A percentile compares a stretch with the other conserved stretches of the same genome.
These are phyloP conservation scores for Sciurus vulgaris DNA, from an alignment of 2,797 vertebrate genomes.

Conservation along the genomic window DNA sequence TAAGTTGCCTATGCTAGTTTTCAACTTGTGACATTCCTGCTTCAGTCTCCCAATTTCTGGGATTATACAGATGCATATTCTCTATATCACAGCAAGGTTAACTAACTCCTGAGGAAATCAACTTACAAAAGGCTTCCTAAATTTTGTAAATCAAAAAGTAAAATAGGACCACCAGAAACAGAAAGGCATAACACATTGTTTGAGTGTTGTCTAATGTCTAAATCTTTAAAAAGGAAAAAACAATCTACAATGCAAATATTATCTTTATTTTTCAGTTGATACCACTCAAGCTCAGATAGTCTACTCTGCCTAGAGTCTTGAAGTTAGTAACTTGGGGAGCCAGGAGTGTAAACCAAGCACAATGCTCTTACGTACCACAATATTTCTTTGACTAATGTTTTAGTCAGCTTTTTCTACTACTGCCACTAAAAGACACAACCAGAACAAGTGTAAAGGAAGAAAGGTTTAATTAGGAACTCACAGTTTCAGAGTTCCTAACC, in stretches of 20 bases:
- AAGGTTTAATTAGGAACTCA: no score
- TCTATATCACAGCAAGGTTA: neutral
- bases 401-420: no score
- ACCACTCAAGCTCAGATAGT: neutral
- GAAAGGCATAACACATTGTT: neutral
- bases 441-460: no score
- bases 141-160: neutral
- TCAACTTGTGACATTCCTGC: no score
- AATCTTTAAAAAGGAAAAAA: neutral
- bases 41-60: no score
- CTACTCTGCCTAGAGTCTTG: neutral
- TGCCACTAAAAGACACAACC: no score
- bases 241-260: neutral
- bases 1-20: no score
- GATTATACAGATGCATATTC: neutral
- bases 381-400: neutral
- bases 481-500: no score
- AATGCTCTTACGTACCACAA: neutral
- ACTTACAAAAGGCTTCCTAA: neutral
- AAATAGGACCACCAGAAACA: neutral
- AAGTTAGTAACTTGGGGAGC: no score
- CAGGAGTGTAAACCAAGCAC: neutral
- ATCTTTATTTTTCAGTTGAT: neutral
- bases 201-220: neutral
- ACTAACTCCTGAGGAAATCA: neutral